Evolutionary conservation across 2,113 vertebrate genomes (phyloP).

Genomic region (Ahaetulla prasina): DNA sequence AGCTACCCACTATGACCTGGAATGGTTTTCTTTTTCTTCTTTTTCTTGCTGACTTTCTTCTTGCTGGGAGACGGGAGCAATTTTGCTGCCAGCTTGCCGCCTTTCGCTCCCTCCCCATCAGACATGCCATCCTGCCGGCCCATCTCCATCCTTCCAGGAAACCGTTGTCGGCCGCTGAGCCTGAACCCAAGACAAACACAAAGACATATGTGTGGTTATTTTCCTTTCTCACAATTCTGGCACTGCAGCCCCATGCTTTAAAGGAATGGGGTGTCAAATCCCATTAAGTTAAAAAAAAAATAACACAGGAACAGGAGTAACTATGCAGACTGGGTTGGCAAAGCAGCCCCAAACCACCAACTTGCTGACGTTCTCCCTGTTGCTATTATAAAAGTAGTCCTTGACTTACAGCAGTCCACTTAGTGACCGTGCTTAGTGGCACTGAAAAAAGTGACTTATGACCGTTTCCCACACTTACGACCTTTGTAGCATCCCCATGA

Average conservation of each 20-base stretch:
- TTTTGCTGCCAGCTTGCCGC: neutral
- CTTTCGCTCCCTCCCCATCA: neutral
- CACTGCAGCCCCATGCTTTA: neutral
- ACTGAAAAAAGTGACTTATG: too few species aligned
- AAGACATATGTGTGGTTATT: neutral
- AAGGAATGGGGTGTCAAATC: neutral
- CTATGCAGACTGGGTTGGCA: neutral
- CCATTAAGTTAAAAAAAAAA: neutral
- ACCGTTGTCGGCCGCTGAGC: neutral
- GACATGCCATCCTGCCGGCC: neutral
- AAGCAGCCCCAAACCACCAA: neutral
- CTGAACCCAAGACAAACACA: neutral
- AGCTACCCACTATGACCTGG: neutral
- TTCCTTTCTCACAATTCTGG: neutral
- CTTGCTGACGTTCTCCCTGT: neutral
- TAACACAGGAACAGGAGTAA: neutral
- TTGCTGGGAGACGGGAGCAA: neutral
- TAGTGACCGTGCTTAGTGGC: too few species aligned
- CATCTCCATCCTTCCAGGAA: neutral
- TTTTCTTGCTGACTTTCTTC: constrained; percentile 10
- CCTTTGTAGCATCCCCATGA: too few species aligned
- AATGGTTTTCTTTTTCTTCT: neutral
- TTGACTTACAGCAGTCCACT: too few species aligned
- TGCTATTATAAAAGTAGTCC: neutral
- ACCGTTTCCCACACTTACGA: too few species aligned